Evolutionary conservation across 2,797 vertebrate genomes (phyloP), one percentile per base, ranked within the genome.

Genomic region (Lutjanus campechanus): DNA sequence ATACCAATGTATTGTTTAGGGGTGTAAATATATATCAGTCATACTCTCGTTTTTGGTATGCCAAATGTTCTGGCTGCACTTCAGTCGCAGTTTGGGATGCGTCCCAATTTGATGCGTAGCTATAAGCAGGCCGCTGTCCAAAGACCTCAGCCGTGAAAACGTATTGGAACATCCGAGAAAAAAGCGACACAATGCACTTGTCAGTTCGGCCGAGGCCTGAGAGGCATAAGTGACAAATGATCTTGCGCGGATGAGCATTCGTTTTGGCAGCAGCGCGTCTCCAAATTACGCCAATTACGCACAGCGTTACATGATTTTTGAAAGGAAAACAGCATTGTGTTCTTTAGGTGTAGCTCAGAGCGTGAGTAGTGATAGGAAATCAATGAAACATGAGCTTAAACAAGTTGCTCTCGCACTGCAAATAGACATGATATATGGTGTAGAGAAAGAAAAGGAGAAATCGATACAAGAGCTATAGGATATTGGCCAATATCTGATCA

Each of bases 51-150:
- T 77, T 77, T 56, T 54, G 71, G 9, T 49, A n/a, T 83, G 84
- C 76, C 83, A 87, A 87, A 62, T 75, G 78, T 76, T 84, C 79
- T 61, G 81, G 68, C 72, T 75, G 79, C 73, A 64, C 73, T 86
- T 81, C 73, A 83, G 62, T 78, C 66, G 73, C 72, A 79, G 47
- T 81, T 89, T 78, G 82, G 84, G 76, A 80, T 80, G 77, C 5
- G 65, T 90, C 80, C 83, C 75, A 69, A 46, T 81, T 50, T 61
- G 53, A 59, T 86, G 76, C 70, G 29, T 36, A 36, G 29, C 61
- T 71, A 51, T 46, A 72, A 82, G 29, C 54, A 90, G 90, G 83
- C 87, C 73, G 53, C 74, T 65, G 75, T 82, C 78, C 83, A 88
- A 85, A 82, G 60, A 83, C 67, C 54, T 72, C 74, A 78, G 47